These are phyloP conservation scores for Macropis europaea DNA, from an alignment of 2,888 invertebrate species.

Conservation along the genomic window DNA sequence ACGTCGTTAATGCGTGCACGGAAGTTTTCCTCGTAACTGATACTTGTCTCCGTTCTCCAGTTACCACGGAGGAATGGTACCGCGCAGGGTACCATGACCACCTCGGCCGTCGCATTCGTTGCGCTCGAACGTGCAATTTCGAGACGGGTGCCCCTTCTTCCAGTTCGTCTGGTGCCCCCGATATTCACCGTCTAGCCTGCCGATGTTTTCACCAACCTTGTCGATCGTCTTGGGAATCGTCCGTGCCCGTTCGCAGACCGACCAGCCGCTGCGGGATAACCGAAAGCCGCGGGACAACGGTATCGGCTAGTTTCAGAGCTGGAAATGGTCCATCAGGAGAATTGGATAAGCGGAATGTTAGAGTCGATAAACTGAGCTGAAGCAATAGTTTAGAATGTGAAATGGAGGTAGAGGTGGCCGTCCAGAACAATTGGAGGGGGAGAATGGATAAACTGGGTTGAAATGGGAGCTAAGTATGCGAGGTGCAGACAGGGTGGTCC, in stretches of 20 bases:
- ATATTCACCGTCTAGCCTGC: slow-evolving; percentile 33
- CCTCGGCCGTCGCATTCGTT: slow-evolving; percentile 61
- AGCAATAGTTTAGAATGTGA: too few relatives aligned
- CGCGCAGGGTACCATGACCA: slow-evolving; percentile 62
- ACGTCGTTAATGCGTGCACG: slow-evolving; percentile 69
- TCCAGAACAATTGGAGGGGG: too few relatives aligned
- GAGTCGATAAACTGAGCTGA: too few relatives aligned
- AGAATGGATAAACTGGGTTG: too few relatives aligned
- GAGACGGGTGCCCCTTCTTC: slow-evolving; percentile 46
- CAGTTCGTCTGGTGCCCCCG: slow-evolving; percentile 47
- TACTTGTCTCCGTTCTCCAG: slow-evolving; percentile 73
- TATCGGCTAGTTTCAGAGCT: not conserved
- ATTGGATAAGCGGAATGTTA: too few relatives aligned
- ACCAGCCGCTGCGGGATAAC: too few relatives aligned
- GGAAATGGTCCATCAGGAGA: too few relatives aligned
- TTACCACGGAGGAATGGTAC: slow-evolving; percentile 73
- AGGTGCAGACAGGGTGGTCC: too few relatives aligned
- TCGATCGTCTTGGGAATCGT: slow-evolving; percentile 40
- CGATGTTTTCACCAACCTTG: slow-evolving; percentile 32
- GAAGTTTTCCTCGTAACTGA: slow-evolving; percentile 77
- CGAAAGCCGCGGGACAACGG: not conserved
- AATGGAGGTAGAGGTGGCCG: too few relatives aligned
- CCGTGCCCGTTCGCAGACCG: not conserved
- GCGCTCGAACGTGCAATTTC: slow-evolving; percentile 65
- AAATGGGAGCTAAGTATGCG: too few relatives aligned